Evolutionary conservation across 2,888 invertebrate species (phyloP), one percentile per base, ranked within the genome.

Genomic region (Oxystoma pomonae): DNA sequence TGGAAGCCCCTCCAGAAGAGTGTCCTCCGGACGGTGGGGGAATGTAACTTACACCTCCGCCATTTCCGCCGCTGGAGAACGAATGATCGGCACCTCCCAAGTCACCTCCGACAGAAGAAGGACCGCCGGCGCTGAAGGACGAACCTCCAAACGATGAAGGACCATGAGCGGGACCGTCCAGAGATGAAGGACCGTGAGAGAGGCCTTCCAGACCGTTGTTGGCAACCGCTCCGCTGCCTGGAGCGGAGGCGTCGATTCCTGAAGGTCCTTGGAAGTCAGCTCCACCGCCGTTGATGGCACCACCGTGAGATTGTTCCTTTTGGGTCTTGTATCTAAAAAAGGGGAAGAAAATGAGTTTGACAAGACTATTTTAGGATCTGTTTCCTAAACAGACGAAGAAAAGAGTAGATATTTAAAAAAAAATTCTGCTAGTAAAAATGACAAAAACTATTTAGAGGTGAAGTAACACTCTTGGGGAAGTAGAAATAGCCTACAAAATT

Each of bases 281-380:
- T 18, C 63, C 63, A 35, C 35, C 35, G 63, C 74, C 74, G 69
- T 5, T 9, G 67, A 79, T 7, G n/a, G 17, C 53, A 9, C 53
- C 53, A 53, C 17, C 53, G n/a, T 16, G 17, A n/a, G 22, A 20
- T 16, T 80, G 79, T 68, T 83, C 82, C 74, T 81, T 83, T 81
- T 89, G 89, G 67, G 89, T 89, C 83, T 89, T 90, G 85, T 90
- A 90, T 53, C 53, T 35, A 12, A n/a, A n/a, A n/a, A n/a, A n/a
- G n/a, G n/a, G n/a, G n/a, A n/a, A n/a, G n/a, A n/a, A n/a, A n/a
- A n/a, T n/a, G n/a, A n/a, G n/a, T n/a, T n/a, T n/a, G n/a, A n/a
- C n/a, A n/a, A n/a, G n/a, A n/a, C n/a, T n/a, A n/a, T n/a, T n/a
- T n/a, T n/a, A n/a, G n/a, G n/a, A n/a, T n/a, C n/a, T n/a, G n/a